These are phyloP conservation scores for Drosophila hydei DNA, from an alignment of 1,140 invertebrate genomes.

Conservation along the genomic window DNA sequence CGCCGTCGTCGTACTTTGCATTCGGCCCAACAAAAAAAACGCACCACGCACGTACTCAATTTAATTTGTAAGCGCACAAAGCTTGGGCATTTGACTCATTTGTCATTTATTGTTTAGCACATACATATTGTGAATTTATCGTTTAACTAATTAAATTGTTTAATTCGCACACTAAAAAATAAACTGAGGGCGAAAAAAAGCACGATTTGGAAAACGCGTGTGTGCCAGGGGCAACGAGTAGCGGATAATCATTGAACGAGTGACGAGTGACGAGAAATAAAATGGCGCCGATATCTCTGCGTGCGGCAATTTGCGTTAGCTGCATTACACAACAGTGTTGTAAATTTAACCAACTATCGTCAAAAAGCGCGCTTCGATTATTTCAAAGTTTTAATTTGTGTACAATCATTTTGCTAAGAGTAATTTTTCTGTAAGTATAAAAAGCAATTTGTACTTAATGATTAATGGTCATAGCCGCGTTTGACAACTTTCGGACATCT, in stretches of 20 bases:
- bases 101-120: slow-evolving; percentile 3
- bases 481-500: no score
- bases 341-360: neutral
- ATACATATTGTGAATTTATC: slow-evolving; percentile 20
- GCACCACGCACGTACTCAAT: slow-evolving; percentile 33
- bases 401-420: no score
- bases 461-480: no score
- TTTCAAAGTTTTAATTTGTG: no score
- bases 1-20: slow-evolving; percentile 53
- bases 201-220: slow-evolving; percentile 76
- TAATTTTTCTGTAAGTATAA: no score
- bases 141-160: slow-evolving; percentile 35
- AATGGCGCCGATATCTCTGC: slow-evolving; percentile 52
- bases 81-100: neutral
- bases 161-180: slow-evolving; percentile 54
- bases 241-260: slow-evolving; percentile 41
- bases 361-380: neutral
- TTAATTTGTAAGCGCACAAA: slow-evolving; percentile 10
- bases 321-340: neutral
- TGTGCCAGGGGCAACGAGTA: slow-evolving; percentile 62
- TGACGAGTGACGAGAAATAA: slow-evolving; percentile 38
- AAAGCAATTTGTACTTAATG: no score
- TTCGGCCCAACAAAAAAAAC: slow-evolving; percentile 39
- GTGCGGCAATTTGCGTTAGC: slow-evolving; percentile 16
- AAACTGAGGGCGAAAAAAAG: slow-evolving; percentile 63